Base-by-base conservation (phyloP, 2,113 vertebrate species). In the Sakesphorus luctuosus region DNA sequence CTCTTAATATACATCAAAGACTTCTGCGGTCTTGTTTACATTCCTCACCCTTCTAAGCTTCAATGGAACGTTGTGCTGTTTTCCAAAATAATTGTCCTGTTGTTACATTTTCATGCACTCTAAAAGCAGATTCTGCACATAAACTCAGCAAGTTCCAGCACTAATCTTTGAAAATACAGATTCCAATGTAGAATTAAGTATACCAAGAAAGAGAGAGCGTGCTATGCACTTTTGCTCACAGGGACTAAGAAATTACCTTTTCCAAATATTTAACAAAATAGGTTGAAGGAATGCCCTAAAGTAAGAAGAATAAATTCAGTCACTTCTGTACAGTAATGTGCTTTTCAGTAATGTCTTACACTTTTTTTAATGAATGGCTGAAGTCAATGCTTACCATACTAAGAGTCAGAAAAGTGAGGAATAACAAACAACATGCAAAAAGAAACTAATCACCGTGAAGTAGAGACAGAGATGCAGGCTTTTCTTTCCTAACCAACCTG, bases 401-500 rank as follows among this genome's bases (percentile, higher is more conserved):
- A 63, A 84, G 72, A 88, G 66, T 77, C 85, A 95, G 94, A 91
- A 94, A 94, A 95, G 93, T 94, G 94, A 94, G 91, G 94, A 93
- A 83, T 89, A 95, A 92, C 87, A 77, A 92, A 65, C 74, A 76
- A 73, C 76, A 43, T 24, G 52, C 74, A 66, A 88, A 65, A 93
- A 85, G 73, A 72, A 87, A 86, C 80, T 19, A 66, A 81, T 94
- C 72, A 93, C 52, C 17, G 4, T 20, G 1, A 84, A 84, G 65
- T 1, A 96, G 75, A 92, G 89, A 93, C 86, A 94, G 90, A 92
- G 71, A 91, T 95, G 91, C 94, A 94, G 93, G 86, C 94, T 96
- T 95, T 98, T 98, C 98, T 97, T 97, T 98, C 97, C 96, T 97
- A 98, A 99, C 99, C 99, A 98, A 98, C 98, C 98, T 98, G 99